A percentile compares a stretch with the other conserved stretches of the same genome.
phyloP scores from a whole-genome alignment of 2,113 vertebrate genomes.

The Orthonyx spaldingii region DNA sequence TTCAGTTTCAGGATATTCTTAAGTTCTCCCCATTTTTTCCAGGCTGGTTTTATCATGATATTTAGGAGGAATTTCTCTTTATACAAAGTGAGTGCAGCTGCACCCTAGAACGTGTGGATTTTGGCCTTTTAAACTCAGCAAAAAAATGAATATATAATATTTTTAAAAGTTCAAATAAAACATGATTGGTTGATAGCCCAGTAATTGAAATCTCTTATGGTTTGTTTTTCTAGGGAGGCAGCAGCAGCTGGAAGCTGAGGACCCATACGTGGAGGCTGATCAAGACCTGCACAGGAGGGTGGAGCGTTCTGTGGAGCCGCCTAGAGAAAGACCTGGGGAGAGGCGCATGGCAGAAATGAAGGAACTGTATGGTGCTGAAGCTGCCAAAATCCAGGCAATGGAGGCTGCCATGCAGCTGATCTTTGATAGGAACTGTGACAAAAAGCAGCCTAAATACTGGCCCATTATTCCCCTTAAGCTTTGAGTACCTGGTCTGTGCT shows the following conservation, averaged over 20 bases:
- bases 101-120: neutral
- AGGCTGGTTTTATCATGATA: neutral
- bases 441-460: constrained; percentile 93
- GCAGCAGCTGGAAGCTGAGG: constrained; percentile 83
- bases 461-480: constrained; percentile 92
- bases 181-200: neutral
- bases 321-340: constrained; percentile 82
- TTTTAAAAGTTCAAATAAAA: neutral
- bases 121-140: neutral
- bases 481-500: constrained; percentile 44
- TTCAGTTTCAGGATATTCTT: neutral
- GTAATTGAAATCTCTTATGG: neutral
- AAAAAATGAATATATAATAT: neutral
- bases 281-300: constrained; percentile 76
- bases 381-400: constrained; percentile 89
- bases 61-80: neutral
- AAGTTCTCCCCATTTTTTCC: neutral
- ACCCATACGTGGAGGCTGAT: constrained; percentile 85
- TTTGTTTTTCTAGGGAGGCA: constrained; percentile 77
- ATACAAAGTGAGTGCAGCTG: neutral
- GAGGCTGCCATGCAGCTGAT: constrained; percentile 90
- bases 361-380: constrained; percentile 82
- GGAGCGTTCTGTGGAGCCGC: constrained; percentile 71
- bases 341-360: constrained; percentile 86
- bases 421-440: constrained; percentile 89